Conservation (phyloP, 2,797 vertebrate genomes). For the Rhinichthys osculus region DNA sequence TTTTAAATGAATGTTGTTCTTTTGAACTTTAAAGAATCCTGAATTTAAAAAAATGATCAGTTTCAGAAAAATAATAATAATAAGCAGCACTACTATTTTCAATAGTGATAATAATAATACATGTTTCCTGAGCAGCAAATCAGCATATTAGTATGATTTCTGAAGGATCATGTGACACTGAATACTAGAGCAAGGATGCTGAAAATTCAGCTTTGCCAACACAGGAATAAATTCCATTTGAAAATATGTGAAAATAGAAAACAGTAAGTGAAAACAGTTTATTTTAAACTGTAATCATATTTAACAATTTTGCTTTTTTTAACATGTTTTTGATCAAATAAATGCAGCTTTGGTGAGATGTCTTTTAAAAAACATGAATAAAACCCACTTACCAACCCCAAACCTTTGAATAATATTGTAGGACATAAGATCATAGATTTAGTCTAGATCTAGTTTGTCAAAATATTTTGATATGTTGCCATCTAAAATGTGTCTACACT, state of each 20-base stretch:
- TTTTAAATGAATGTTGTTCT: not conserved
- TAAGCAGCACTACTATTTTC: not conserved
- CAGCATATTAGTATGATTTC: not conserved
- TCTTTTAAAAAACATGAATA: not conserved
- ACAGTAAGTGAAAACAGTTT: not conserved
- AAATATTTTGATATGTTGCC: not conserved
- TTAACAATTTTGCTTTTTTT: not conserved
- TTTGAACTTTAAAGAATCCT: not conserved
- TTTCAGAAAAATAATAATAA: not conserved
- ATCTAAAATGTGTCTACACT: not conserved
- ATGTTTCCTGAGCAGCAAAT: not conserved
- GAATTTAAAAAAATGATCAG: not conserved
- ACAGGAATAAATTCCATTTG: not conserved
- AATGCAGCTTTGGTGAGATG: not conserved
- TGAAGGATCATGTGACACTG: not conserved
- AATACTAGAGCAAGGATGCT: not conserved
- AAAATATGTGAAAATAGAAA: not conserved
- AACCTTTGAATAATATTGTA: not conserved
- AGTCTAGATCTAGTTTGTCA: not conserved
- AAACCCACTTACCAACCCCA: no score
- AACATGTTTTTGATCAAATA: not conserved
- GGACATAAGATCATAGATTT: not conserved
- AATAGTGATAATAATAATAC: not conserved
- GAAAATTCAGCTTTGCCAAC: not conserved
- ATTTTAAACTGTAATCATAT: not conserved